These are phyloP conservation scores for Telmatherina bonti DNA, from an alignment of 2,797 vertebrate species.

Conservation along the genomic window DNA sequence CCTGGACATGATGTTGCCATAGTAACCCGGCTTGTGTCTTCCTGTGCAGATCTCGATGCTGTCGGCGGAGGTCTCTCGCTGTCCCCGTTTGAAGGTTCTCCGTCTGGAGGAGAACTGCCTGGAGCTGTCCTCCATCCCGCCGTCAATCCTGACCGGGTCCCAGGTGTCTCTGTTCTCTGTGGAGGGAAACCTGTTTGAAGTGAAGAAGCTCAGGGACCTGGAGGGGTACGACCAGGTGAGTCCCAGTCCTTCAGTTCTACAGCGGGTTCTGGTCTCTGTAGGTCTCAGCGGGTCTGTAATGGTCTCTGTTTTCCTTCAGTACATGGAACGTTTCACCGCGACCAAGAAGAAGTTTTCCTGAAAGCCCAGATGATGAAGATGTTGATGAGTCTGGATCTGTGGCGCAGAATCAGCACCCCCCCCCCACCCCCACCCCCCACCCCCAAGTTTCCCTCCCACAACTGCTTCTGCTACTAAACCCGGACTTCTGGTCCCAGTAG, in stretches of 20 bases:
- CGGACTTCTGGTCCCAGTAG: background rate
- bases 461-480: constrained; percentile 21
- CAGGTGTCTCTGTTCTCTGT: constrained; percentile 94
- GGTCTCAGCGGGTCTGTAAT: background rate
- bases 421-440: constrained; percentile 3
- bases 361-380: constrained; percentile 47
- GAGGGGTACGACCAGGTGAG: constrained; percentile 95
- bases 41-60: constrained; percentile 86
- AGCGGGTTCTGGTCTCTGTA: no score
- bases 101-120: constrained; percentile 98
- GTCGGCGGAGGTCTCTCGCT: constrained; percentile 87
- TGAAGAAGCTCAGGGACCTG: constrained; percentile 91
- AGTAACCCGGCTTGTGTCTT: background rate
- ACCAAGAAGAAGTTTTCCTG: constrained; percentile 97
- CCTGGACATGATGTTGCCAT: no score
- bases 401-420: background rate
- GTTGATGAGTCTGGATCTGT: background rate
- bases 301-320: constrained; percentile 77
- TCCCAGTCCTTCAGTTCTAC: background rate
- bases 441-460: no score
- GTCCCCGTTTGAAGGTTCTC: constrained; percentile 94
- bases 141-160: constrained; percentile 90
- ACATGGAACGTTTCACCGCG: constrained; percentile 98
- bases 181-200: constrained; percentile 98
- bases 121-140: constrained; percentile 91